A percentile compares a stretch with the other conserved stretches of the same genome.
Conservation (phyloP, 2,888 invertebrate species). For the Synergus laeviventris region DNA sequence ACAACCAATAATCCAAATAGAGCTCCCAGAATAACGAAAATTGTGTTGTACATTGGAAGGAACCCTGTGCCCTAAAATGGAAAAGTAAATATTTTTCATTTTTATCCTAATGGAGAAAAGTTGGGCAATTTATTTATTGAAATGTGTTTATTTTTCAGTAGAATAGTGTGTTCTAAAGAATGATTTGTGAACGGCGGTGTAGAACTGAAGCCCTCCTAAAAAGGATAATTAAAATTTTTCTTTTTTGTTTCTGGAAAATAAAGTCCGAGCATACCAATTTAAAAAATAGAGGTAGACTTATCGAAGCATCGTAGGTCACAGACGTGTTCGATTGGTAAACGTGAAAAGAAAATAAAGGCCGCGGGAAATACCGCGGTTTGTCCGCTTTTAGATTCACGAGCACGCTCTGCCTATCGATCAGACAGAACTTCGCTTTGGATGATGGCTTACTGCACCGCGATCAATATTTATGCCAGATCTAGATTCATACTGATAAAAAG, state of each 20-base stretch:
- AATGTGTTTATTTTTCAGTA: too few relatives aligned
- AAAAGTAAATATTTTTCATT: slow-evolving; percentile 1
- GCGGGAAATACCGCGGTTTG: slow-evolving; percentile 16
- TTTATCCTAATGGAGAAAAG: background rate
- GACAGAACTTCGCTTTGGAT: slow-evolving; percentile 27
- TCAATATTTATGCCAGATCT: slow-evolving; percentile 59
- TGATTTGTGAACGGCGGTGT: too few relatives aligned
- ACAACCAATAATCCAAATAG: slow-evolving; percentile 45
- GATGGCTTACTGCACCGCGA: slow-evolving; percentile 59
- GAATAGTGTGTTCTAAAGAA: too few relatives aligned
- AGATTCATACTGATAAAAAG: slow-evolving; percentile 44
- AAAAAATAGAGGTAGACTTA: slow-evolving; percentile 22
- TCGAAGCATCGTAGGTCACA: background rate
- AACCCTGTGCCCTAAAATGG: slow-evolving; percentile 46
- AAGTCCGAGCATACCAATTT: slow-evolving; percentile 22
- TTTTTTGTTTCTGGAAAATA: slow-evolving; percentile 1
- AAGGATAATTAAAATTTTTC: background rate
- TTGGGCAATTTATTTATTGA: too few relatives aligned
- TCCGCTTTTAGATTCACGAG: slow-evolving; percentile 58
- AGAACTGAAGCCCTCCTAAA: too few relatives aligned
- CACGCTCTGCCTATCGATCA: slow-evolving; percentile 59
- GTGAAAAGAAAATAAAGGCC: slow-evolving; percentile 7
- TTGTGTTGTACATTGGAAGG: slow-evolving; percentile 43
- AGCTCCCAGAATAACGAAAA: slow-evolving; percentile 42
- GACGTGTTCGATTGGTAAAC: slow-evolving; percentile 1